phyloP scores from a whole-genome alignment of 2,797 vertebrate species.

The Trichosurus vulpecula region DNA sequence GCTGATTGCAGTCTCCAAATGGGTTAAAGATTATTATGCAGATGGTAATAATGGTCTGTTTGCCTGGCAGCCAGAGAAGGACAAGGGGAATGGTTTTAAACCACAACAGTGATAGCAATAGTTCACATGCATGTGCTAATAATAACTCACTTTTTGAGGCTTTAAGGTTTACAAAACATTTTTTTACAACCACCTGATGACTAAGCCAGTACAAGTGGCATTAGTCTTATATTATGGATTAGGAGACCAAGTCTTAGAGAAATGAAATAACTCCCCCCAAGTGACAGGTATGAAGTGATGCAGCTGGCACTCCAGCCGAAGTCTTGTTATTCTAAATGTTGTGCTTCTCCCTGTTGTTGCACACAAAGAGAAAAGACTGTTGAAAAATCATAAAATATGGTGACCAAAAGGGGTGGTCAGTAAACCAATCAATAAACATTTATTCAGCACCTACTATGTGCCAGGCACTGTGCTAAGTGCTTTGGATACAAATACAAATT shows the following conservation, averaged over 20 bases:
- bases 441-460: neutral
- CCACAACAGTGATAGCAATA: neutral
- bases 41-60: neutral
- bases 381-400: neutral
- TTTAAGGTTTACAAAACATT: neutral
- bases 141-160: neutral
- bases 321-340: neutral
- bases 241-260: constrained; percentile 1
- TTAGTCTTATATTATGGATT: constrained; percentile 5
- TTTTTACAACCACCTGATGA: neutral
- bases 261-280: neutral
- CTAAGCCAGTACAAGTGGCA: neutral
- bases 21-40: neutral
- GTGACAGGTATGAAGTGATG: neutral
- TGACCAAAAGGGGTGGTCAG: neutral
- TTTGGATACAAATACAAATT: too few species aligned
- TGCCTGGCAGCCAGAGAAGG: neutral
- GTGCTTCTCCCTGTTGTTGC: neutral
- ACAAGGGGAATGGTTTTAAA: neutral
- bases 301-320: neutral
- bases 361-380: neutral
- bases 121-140: neutral
- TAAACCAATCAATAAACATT: neutral
- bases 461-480: too few species aligned
- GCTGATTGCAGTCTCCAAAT: neutral